Evolutionary conservation across 2,113 vertebrate genomes (phyloP).

Genomic region (Calidris pygmaea): DNA sequence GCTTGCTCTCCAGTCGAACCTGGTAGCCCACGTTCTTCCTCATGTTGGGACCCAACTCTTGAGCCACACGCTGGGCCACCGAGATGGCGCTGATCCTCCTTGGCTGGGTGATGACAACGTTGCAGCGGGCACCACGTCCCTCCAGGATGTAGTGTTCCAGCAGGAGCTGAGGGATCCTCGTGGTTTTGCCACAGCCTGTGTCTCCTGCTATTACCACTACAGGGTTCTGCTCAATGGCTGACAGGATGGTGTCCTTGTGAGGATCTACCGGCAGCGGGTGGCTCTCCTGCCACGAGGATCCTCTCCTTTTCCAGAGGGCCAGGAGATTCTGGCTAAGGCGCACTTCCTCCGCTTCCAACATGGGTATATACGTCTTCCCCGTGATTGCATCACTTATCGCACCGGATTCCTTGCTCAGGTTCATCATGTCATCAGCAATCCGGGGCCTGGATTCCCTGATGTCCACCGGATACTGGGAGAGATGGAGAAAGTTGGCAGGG

Average conservation of each 20-base stretch:
- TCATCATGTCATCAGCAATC: slow-evolving; percentile 72
- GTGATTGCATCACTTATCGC: slow-evolving; percentile 85
- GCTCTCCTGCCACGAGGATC: slow-evolving; percentile 61
- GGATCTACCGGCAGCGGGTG: slow-evolving; percentile 84
- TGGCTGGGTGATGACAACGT: slow-evolving; percentile 92
- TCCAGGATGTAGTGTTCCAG: slow-evolving; percentile 84
- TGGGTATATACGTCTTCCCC: slow-evolving; percentile 77
- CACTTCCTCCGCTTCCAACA: slow-evolving; percentile 72
- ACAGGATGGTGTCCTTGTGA: slow-evolving; percentile 84
- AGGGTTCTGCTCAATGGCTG: slow-evolving; percentile 80
- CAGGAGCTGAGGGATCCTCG: slow-evolving; percentile 90
- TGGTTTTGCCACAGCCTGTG: slow-evolving; percentile 96
- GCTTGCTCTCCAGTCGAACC: slow-evolving; percentile 91
- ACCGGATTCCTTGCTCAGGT: slow-evolving; percentile 73
- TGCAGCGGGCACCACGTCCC: slow-evolving; percentile 85
- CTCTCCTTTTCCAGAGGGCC: slow-evolving; percentile 81
- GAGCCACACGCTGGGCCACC: slow-evolving; percentile 89
- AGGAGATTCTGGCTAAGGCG: slow-evolving; percentile 78
- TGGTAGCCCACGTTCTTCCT: slow-evolving; percentile 89
- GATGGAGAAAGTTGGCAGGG: not conserved
- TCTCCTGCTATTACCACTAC: slow-evolving; percentile 92
- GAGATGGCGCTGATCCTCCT: slow-evolving; percentile 95
- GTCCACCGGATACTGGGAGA: slow-evolving; percentile 81
- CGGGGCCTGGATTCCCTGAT: slow-evolving; percentile 72
- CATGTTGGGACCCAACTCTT: slow-evolving; percentile 89